Evolutionary conservation across 37 sponge, comb jelly and placozoan species (phyloP).

Genomic region (Hexactinellida sp.): DNA sequence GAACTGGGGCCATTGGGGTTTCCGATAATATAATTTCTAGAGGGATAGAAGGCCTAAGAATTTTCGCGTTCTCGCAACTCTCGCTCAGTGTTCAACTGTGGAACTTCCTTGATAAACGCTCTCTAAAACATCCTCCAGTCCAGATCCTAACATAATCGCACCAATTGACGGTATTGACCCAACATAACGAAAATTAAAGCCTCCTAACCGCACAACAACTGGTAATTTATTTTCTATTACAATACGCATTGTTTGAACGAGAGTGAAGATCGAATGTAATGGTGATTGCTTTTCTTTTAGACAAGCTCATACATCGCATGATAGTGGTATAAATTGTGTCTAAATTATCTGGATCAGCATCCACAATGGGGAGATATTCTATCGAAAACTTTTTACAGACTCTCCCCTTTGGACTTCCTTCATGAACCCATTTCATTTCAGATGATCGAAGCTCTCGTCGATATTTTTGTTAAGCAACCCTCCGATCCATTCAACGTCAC

Average conservation of each 20-base stretch:
- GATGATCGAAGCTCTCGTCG: background rate
- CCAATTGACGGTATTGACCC: conserved; percentile 26
- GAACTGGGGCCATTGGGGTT: no score
- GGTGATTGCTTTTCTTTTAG: background rate
- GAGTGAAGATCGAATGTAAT: conserved; percentile 22
- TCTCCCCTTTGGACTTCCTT: background rate
- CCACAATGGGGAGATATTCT: no score
- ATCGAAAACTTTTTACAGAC: background rate
- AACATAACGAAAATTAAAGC: conserved; percentile 16
- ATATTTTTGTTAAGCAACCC: background rate
- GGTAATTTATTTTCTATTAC: conserved; percentile 1
- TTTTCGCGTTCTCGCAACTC: no score
- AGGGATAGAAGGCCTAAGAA: no score
- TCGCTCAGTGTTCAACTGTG: conserved; percentile 21
- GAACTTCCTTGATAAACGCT: conserved; percentile 21
- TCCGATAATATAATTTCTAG: no score
- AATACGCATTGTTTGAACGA: conserved; percentile 18
- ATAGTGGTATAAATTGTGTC: conserved; percentile 21
- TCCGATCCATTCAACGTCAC: background rate
- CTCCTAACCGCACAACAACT: conserved; percentile 19
- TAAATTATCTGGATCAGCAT: conserved; percentile 4
- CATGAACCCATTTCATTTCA: conserved; percentile 24
- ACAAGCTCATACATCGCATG: conserved; percentile 7
- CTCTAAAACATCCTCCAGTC: conserved; percentile 18
- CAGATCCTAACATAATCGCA: conserved; percentile 21